Evolutionary conservation across 2,888 invertebrate genomes (phyloP), one percentile per base, ranked within the genome.

Genomic region (Lydus trimaculatus): DNA sequence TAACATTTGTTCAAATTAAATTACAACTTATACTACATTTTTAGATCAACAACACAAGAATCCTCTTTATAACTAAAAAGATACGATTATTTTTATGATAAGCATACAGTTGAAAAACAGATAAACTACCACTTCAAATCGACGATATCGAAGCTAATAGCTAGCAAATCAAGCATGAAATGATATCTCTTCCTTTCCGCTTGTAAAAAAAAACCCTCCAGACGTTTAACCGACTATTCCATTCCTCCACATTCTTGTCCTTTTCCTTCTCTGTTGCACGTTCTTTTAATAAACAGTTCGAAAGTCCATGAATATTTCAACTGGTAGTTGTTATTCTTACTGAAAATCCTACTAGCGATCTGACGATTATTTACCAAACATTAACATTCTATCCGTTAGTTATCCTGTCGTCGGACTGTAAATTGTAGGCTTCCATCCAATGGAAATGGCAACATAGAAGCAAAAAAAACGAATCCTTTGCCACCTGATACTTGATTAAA

Each of bases 111-210:
- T 13, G 52, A 25, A 17, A 20, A 17, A 23, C 23, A 23, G 52
- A 52, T 52, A 52, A 52, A 52, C 48, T 23, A 20, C 48, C 52
- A 43, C 8, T n/a, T 43, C 25, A 23, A 13, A 52, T 9, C 11
- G 23, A 4, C 52, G 11, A 11, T 52, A 52, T 52, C 25, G 67
- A 65, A 70, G 74, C 71, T 78, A 78, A 79, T 75, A 72, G 78
- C 70, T 72, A 72, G 71, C 76, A 78, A 79, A 78, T 78, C 77
- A 78, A 76, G 68, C 75, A 73, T 74, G 73, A 77, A 78, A 79
- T 78, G 74, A 79, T 73, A 73, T 78, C 62, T 71, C 74, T 72
- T 64, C 69, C 59, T 74, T 70, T 43, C 70, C 75, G 70, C 73
- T 73, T 74, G 73, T 75, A 70, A 72, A 72, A 23, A 25, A 52